Base-by-base conservation (phyloP, 2,797 vertebrate species). In the Acomys russatus region DNA sequence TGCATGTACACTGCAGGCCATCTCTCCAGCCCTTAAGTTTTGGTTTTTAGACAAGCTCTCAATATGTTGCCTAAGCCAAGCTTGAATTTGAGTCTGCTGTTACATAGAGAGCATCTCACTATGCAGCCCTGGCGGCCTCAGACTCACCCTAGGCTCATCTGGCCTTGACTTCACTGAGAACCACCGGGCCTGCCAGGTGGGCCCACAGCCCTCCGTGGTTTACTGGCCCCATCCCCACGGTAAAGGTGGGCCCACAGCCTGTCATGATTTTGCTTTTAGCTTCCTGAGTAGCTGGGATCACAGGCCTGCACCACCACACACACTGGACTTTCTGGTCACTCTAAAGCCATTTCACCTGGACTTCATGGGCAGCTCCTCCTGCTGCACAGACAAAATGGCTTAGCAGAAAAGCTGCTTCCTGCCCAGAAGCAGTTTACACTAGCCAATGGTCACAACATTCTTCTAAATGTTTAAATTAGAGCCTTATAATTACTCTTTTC, bases 281-380 rank as follows among this genome's bases (percentile, higher is more conserved):
- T 22, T 54, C 33, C 49, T 9, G 30, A 66, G 22, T 66, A 44
- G 30, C 30, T 22, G 30, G 83, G 9, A n/a, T 85, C n/a, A 33
- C 28, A 56, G 44, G 33, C 22, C 11, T 35, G 22, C 12, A 33
- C 30, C 30, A 49, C 30, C 5, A 18, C 9, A 33, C 6, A 0
- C 44, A 10, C 23, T 25, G 30, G 18, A 11, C 22, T 66, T 87
- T 90, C 66, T 63, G 23, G 25, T 68, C 87, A 63, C 54, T 92
- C 94, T 90, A 63, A 91, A 56, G 90, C 78, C 66, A 33, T 78
- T 94, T 91, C 54, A 68, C 79, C 66, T 84, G 33, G 51, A 90
- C 14, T 92, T 97, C 59, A 33, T 66, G 49, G 71, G 77, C 35
- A 54, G 83, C 38, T 82, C 35, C n/a, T 94, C 54, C 10, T 54